These are phyloP conservation scores for Agrenia bidenticulata DNA, from an alignment of 2,888 invertebrate genomes.

Conservation along the genomic window DNA sequence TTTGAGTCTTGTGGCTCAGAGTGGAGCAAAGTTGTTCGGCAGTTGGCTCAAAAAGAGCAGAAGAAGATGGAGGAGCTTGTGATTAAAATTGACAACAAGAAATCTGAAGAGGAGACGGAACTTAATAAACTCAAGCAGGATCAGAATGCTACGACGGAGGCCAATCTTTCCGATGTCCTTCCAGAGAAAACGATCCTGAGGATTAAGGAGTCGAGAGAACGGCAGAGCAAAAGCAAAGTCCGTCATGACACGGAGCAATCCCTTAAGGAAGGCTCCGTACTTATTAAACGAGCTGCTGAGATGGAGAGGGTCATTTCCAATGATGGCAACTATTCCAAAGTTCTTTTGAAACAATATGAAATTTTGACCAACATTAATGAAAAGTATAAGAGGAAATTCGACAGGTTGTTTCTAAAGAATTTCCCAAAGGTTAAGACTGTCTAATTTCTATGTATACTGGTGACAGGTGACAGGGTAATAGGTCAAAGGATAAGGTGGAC, in stretches of 20 bases:
- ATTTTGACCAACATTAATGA: slow-evolving; percentile 18
- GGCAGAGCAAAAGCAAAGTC: slow-evolving; percentile 21
- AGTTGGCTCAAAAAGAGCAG: slow-evolving; percentile 17
- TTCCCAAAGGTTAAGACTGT: slow-evolving; percentile 13
- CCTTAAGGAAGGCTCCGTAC: slow-evolving; percentile 15
- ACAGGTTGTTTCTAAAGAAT: slow-evolving; percentile 10
- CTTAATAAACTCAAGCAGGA: slow-evolving; percentile 9
- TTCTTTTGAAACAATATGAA: slow-evolving; percentile 19
- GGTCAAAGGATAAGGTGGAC: no score
- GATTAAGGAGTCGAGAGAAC: slow-evolving; percentile 20
- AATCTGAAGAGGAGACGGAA: slow-evolving; percentile 15
- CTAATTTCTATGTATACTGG: no score
- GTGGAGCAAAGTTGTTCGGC: slow-evolving; percentile 8
- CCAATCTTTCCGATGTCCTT: slow-evolving; percentile 16
- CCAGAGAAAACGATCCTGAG: slow-evolving; percentile 8
- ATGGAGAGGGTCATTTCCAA: slow-evolving; percentile 19
- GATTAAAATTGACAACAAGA: slow-evolving; percentile 4
- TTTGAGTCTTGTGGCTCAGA: slow-evolving; percentile 3
- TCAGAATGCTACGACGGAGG: slow-evolving; percentile 19
- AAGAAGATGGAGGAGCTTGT: slow-evolving; percentile 17
- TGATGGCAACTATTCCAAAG: slow-evolving; percentile 13
- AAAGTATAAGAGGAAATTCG: slow-evolving; percentile 19
- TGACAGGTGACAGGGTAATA: no score
- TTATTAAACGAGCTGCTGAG: slow-evolving; percentile 16
- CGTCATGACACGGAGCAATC: slow-evolving; percentile 21